A percentile compares a stretch with the other conserved stretches of the same genome.
phyloP scores from a whole-genome alignment of 2,113 vertebrate genomes.

The Ginglymostoma cirratum region DNA sequence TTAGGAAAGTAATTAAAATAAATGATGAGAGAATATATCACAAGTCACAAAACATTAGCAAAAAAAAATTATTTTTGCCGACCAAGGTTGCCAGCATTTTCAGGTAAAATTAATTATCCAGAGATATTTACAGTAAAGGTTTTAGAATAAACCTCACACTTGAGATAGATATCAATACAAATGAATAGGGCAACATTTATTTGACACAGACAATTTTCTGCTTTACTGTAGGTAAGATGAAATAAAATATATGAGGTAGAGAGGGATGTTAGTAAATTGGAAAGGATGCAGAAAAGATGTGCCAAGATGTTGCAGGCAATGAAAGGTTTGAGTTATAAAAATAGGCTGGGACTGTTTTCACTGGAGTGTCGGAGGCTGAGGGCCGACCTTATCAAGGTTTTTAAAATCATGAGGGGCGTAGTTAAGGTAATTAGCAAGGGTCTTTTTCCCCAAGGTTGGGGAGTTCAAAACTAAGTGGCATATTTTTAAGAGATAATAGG shows the following conservation, averaged over 20 bases:
- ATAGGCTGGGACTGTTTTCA: too few species aligned
- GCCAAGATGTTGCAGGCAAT: too few species aligned
- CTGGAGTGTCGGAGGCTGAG: too few species aligned
- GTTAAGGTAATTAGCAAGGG: too few species aligned
- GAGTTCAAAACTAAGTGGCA: too few species aligned
- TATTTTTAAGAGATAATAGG: too few species aligned
- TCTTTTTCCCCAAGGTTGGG: too few species aligned
- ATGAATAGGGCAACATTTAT: slow-evolving; percentile 18
- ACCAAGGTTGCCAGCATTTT: neutral
- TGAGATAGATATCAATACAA: neutral
- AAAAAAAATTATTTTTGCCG: neutral
- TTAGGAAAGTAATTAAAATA: slow-evolving; percentile 22
- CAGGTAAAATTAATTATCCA: slow-evolving; percentile 1
- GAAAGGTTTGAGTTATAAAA: too few species aligned
- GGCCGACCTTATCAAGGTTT: too few species aligned
- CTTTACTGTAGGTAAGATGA: neutral
- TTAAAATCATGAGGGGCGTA: too few species aligned
- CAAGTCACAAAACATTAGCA: neutral
- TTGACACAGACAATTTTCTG: neutral
- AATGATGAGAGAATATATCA: neutral
- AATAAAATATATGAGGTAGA: slow-evolving; percentile 20
- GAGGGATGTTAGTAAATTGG: too few species aligned
- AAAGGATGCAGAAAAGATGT: too few species aligned
- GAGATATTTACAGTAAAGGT: neutral
- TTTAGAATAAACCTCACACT: neutral